phyloP scores from a whole-genome alignment of 1,140 invertebrate species.

The Trichonephila clavipes region DNA sequence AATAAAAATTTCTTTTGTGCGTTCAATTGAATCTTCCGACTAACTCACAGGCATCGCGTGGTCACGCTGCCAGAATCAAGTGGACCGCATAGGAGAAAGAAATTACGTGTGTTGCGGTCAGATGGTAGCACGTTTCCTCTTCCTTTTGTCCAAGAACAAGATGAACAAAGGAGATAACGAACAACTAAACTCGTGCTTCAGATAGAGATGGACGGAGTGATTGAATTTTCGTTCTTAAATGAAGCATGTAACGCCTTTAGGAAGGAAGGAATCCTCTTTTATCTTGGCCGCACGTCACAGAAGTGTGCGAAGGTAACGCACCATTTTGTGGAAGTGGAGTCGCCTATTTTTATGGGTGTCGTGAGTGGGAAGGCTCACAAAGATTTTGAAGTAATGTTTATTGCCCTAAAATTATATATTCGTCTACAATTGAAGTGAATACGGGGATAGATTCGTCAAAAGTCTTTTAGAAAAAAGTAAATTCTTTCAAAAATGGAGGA shows the following conservation, averaged over 20 bases:
- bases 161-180: not conserved
- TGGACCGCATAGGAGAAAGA: not conserved
- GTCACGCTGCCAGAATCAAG: not conserved
- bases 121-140: not conserved
- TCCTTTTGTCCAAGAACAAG: not conserved
- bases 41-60: not conserved
- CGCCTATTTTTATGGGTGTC: not conserved
- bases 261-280: not conserved
- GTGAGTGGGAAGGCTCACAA: not conserved
- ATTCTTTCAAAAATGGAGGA: no score
- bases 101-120: not conserved
- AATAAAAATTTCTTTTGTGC: not conserved
- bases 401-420: no score
- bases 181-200: not conserved
- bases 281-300: no score
- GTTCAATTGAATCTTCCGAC: not conserved
- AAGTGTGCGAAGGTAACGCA: not conserved
- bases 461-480: no score
- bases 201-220: not conserved
- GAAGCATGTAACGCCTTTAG: not conserved
- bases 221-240: constrained; percentile 22
- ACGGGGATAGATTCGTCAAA: no score
- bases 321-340: not conserved
- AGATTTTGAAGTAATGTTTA: no score
- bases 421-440: not conserved